Evolutionary conservation across 2,797 vertebrate genomes (phyloP), one percentile per base, ranked within the genome.

Genomic region (Capromys pilorides): DNA sequence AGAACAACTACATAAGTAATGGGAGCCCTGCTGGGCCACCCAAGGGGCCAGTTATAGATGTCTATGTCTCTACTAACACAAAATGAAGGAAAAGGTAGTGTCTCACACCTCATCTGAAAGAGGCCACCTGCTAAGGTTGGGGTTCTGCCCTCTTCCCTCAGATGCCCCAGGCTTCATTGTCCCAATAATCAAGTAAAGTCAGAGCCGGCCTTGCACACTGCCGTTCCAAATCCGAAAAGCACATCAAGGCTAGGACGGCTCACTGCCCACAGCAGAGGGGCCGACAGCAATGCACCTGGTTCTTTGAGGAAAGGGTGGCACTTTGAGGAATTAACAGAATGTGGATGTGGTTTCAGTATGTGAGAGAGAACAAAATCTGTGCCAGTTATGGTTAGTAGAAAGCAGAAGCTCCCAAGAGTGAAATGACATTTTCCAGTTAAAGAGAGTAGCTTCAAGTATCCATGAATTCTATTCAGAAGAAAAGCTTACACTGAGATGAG

Each of bases 11-110:
- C 71, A 78, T 93, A 71, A 64, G 93, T 96, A 96, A 95, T 59
- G 3, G 2, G 96, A 93, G 75, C 24, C 88, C 75, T 64, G 36
- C 1, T 80, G 26, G 26, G 22, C 71, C 88, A 95, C 71, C 83
- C 91, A 86, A 95, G 92, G 83, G 83, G 94, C 88, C 91, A 94
- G 93, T 93, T 95, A 96, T n/a, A 95, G 86, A 95, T 81, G 75
- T 92, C 90, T 64, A 61, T 1, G 11, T 82, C 78, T 95, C 78
- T 82, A 78, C 87, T 94, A 91, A 95, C 36, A 85, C 62, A 91
- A 92, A 96, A 89, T 88, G 84, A 95, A 95, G 86, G 69, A 89
- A 95, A 96, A 94, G 19, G n/a, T 80, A 59, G 67, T 59, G 86
- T 67, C 73, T 93, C 75, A 64, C 92, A 94, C 41, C 75, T 51